Evolutionary conservation across 2,888 invertebrate genomes (phyloP), one percentile per base, ranked within the genome.

Genomic region (Oithona nana): DNA sequence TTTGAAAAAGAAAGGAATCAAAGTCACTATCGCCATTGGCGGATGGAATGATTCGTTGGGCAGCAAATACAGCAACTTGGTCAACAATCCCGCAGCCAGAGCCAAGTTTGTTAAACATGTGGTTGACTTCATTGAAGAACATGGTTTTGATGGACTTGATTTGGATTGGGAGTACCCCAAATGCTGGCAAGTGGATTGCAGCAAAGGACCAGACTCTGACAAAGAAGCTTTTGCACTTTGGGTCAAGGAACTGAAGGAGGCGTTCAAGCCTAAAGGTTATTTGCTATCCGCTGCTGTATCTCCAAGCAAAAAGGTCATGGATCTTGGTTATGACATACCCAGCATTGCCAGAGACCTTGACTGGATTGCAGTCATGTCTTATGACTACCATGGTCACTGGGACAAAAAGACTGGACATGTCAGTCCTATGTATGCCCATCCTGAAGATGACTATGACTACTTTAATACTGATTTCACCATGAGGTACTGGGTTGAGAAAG

Each of bases 301-400:
- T 0, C 88, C 89, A 0, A 88, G 83, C 71, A 89, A 88, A 74
- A 83, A 81, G 67, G 86, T 90, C 0, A 84, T 90, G 63, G 88
- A 90, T 71, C 83, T 82, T 1, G 86, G 84, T 0, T 90, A 90
- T 70, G 84, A 89, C 69, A 87, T 90, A 0, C 82, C 83, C 0
- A 77, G 80, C 0, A 70, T 90, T 2, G 82, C 84, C 0, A 76
- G 79, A 67, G 80, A 84, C 70, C 75, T 90, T 63, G 89, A 90
- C 71, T 89, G 88, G 87, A 85, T 90, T 57, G 86, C 88, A 0
- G 87, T 90, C 0, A 90, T 90, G 90, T 84, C 88, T 0, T 90
- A 90, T 69, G 90, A 90, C 70, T 88, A 83, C 74, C 88, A 89
- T 68, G 89, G 89, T 0, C 88, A 88, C 69, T 90, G 89, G 89